These are phyloP conservation scores for Epinephelus moara DNA, from an alignment of 2,113 vertebrate genomes.

Conservation along the genomic window DNA sequence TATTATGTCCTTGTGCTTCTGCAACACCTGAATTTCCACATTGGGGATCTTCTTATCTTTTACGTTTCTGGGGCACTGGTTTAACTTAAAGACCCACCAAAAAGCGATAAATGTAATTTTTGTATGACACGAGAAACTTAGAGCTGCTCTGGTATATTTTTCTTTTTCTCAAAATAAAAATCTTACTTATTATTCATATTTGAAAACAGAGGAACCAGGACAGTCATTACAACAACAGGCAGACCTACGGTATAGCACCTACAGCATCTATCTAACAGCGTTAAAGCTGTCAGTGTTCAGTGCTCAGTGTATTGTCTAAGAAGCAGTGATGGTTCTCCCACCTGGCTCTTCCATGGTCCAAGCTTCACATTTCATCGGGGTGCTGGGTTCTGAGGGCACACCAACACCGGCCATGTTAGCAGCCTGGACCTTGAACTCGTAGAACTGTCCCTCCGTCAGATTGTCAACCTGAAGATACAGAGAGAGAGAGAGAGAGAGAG, in stretches of 20 bases:
- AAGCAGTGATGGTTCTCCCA: conserved; percentile 53
- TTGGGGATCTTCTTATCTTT: too few relatives aligned
- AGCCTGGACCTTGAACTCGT: conserved; percentile 94
- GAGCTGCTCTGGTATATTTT: too few relatives aligned
- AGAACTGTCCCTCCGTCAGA: conserved; percentile 89
- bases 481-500: not conserved
- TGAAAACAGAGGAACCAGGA: not conserved
- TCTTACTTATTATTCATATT: not conserved
- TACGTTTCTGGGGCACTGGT: too few relatives aligned
- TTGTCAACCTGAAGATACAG: conserved; percentile 86
- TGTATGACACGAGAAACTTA: too few relatives aligned
- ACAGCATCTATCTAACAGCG: too few relatives aligned
- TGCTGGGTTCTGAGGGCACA: conserved; percentile 90
- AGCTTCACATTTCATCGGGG: conserved; percentile 91
- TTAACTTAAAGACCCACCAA: too few relatives aligned
- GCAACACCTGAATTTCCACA: too few relatives aligned
- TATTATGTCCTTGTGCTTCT: too few relatives aligned
- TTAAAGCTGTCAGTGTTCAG: too few relatives aligned
- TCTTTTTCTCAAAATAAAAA: not conserved
- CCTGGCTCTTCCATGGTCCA: conserved; percentile 94
- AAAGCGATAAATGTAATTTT: too few relatives aligned
- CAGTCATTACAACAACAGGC: not conserved
- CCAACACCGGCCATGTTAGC: conserved; percentile 93
- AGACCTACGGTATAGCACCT: too few relatives aligned
- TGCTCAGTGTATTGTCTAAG: too few relatives aligned